phyloP scores from a whole-genome alignment of 2,888 invertebrate species.

The Mystacides longicornis region DNA sequence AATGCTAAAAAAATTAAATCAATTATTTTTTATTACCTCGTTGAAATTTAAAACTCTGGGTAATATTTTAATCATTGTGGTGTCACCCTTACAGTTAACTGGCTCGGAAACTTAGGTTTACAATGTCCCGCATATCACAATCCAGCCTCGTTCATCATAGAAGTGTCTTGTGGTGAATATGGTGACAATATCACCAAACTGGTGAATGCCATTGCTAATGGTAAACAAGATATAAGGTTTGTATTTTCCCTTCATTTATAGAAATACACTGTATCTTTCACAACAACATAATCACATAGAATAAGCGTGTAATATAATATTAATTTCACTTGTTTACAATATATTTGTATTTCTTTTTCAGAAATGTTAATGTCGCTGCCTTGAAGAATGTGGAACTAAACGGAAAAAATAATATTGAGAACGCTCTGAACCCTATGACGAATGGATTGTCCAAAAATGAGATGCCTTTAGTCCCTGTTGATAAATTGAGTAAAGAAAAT shows the following conservation, averaged over 20 bases:
- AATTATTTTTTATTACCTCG: no score
- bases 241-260: background rate
- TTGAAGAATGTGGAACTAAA: slow-evolving; percentile 40
- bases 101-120: slow-evolving; percentile 68
- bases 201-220: slow-evolving; percentile 79
- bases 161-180: slow-evolving; percentile 94
- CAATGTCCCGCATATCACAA: slow-evolving; percentile 95
- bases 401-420: slow-evolving; percentile 44
- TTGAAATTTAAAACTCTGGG: no score
- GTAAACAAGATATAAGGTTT: slow-evolving; percentile 65
- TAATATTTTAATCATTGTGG: no score
- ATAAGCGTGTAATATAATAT: background rate
- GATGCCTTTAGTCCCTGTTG: slow-evolving; percentile 32
- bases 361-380: slow-evolving; percentile 63
- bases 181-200: slow-evolving; percentile 82
- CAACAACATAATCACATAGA: background rate
- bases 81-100: slow-evolving; percentile 42
- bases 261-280: background rate
- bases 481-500: slow-evolving; percentile 30
- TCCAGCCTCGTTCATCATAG: slow-evolving; percentile 93
- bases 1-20: no score
- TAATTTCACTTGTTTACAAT: background rate
- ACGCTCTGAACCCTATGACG: slow-evolving; percentile 32
- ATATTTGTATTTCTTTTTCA: slow-evolving; percentile 28
- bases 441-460: slow-evolving; percentile 50